Evolutionary conservation across 2,888 invertebrate genomes (phyloP), one percentile per base, ranked within the genome.

Genomic region (Alentia gelatinosa): DNA sequence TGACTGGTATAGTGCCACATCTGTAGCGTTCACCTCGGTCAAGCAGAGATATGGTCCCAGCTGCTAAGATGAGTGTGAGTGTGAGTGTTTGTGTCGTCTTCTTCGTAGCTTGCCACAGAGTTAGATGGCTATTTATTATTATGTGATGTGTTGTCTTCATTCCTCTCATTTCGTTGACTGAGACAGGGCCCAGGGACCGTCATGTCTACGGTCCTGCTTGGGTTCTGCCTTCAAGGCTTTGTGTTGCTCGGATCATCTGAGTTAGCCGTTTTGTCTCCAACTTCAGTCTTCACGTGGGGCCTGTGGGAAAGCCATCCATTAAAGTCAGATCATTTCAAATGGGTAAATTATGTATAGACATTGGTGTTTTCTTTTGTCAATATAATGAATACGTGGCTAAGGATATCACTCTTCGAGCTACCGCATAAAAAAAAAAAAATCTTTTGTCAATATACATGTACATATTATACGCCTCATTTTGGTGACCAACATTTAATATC

Each of bases 271-370:
- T n/a, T 90, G 35, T 90, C 90, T 75, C 79, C 90, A 75, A 75
- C 90, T 47, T 90, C 90, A 30, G 79, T 90, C 90, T 90, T 90
- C 90, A 90, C 50, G 83, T 90, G 90, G 79, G 90, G 90, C 84
- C 90, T 90, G 56, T 1, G 30, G 33, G 7, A 39, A 74, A 42
- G 40, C 5, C 33, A 86, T 26, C 5, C 33, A 39, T 7, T 9
- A 37, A n/a, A n/a, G n/a, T n/a, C n/a, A n/a, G n/a, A n/a, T n/a
- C n/a, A n/a, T n/a, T n/a, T 1, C 7, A 39, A 23, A 39, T 84
- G 37, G 1, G 1, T 19, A 84, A 84, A 7, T 7, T 74, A n/a
- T 15, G 26, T 7, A 74, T 26, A 74, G 26, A 74, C 7, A 74
- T 9, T 30, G n/a, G 7, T 26, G 74, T 26, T 74, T 30, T 74